Evolutionary conservation across 2,113 vertebrate genomes (phyloP), one percentile per base, ranked within the genome.

Genomic region (Euleptes europaea): DNA sequence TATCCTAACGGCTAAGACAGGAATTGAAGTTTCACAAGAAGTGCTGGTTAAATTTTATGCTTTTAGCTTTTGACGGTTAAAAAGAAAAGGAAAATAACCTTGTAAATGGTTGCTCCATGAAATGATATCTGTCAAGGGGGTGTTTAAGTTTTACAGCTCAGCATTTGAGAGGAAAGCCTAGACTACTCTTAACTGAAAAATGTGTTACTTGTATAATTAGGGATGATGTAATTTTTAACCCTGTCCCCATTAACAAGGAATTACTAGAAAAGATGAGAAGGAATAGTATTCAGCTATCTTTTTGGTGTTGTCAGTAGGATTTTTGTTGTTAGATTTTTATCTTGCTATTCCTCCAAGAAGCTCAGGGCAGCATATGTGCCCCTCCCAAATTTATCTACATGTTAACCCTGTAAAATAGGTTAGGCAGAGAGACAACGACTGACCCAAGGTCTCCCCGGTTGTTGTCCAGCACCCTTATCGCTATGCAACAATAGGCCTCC

Each of bases 61-160:
- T 75, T 71, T 21, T 60, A 75, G 69, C 7, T 23, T 78, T 73
- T n/a, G 1, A 19, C n/a, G 21, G 13, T 70, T 88, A 23, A 13
- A 28, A 40, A 35, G 33, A 28, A 28, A 83, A 91, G 82, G 35
- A 69, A 86, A 9, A 63, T 35, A 60, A 83, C n/a, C 73, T 83
- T 65, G 17, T 65, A 83, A 69, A 76, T 67, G 35, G 26, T 19
- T 76, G 5, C 5, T 69, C 66, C 40, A 15, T 86, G 47, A 38
- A 69, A 5, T 81, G 75, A 60, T 79, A 51, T 69, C 38, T 76
- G 78, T 76, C 83, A 28, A 66, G 44, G 23, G 33, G 42, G 40
- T 17, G 15, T 42, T 75, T 65, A 51, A 65, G 6, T 33, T 81
- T 67, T 65, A 35, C 35, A 72, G 12, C 44, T 21, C 35, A 21